Evolutionary conservation across 2,113 vertebrate genomes (phyloP).

Genomic region (Rattus rattus): DNA sequence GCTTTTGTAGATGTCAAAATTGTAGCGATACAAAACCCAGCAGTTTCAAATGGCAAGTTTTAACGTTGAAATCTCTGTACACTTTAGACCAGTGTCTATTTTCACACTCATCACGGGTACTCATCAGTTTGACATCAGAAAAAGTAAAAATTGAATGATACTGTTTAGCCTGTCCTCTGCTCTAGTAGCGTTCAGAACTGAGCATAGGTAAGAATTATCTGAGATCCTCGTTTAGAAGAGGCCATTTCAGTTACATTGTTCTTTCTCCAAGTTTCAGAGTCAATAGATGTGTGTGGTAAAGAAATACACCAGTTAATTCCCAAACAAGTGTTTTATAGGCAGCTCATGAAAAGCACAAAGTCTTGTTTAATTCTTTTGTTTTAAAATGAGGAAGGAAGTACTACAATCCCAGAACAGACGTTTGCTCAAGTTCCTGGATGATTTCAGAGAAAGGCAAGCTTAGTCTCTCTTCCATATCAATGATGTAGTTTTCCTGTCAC

Average conservation of each 20-base stretch:
- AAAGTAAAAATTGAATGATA: neutral
- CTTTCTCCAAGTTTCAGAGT: neutral
- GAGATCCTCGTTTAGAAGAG: neutral
- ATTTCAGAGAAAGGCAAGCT: neutral
- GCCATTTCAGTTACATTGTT: neutral
- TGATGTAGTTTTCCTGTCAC: neutral
- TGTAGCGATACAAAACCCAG: conserved; percentile 50
- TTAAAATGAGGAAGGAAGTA: neutral
- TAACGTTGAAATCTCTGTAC: neutral
- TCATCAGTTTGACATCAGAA: neutral
- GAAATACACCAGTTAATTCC: neutral
- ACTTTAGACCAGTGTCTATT: neutral
- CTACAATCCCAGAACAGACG: neutral
- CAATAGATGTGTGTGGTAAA: neutral
- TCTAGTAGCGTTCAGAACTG: neutral
- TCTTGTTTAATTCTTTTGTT: neutral
- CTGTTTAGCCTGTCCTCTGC: neutral
- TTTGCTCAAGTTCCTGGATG: neutral
- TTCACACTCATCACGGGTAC: neutral
- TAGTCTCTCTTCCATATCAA: neutral
- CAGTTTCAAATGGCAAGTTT: conserved; percentile 51
- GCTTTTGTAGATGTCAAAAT: conserved; percentile 62
- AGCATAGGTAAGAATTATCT: neutral
- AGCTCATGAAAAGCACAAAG: neutral
- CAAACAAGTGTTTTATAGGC: neutral